Conservation (phyloP, 2,797 vertebrate species). For the Sebastes oblongus region DNA sequence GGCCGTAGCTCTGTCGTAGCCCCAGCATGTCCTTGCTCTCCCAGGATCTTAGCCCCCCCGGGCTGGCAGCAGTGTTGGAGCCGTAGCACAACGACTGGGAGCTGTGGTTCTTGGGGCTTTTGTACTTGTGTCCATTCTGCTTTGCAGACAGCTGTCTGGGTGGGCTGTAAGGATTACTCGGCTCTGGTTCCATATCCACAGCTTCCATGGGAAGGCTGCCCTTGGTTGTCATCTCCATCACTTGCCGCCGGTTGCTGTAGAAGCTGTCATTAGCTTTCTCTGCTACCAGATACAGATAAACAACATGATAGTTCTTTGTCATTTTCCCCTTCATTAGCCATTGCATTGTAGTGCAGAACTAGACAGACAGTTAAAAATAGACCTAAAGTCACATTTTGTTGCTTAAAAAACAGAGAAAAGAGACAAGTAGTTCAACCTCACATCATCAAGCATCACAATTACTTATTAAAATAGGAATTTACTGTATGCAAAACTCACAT, state of each 20-base stretch:
- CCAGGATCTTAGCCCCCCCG: constrained; percentile 84
- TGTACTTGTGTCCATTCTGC: constrained; percentile 90
- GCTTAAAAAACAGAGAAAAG: background rate
- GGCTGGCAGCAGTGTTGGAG: constrained; percentile 70
- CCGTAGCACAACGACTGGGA: constrained; percentile 87
- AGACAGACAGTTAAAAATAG: background rate
- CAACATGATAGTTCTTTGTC: background rate
- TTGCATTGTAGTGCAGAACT: background rate
- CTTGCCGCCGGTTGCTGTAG: constrained; percentile 89
- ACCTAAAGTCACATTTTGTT: background rate
- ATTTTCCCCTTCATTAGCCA: background rate
- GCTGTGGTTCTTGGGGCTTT: constrained; percentile 81
- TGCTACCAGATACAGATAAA: constrained; percentile 77
- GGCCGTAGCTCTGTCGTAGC: constrained; percentile 84
- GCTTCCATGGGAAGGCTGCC: constrained; percentile 92
- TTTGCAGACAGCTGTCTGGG: constrained; percentile 82
- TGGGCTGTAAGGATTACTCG: constrained; percentile 88
- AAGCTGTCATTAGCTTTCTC: constrained; percentile 94
- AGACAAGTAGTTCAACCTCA: background rate
- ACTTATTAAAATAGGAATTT: background rate
- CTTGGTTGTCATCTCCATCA: constrained; percentile 89
- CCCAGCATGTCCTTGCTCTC: constrained; percentile 87
- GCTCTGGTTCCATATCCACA: constrained; percentile 86
- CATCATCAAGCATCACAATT: background rate
- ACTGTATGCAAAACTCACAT: background rate